These are phyloP conservation scores for Malachius bipustulatus DNA, from an alignment of 2,888 invertebrate species.

Conservation along the genomic window DNA sequence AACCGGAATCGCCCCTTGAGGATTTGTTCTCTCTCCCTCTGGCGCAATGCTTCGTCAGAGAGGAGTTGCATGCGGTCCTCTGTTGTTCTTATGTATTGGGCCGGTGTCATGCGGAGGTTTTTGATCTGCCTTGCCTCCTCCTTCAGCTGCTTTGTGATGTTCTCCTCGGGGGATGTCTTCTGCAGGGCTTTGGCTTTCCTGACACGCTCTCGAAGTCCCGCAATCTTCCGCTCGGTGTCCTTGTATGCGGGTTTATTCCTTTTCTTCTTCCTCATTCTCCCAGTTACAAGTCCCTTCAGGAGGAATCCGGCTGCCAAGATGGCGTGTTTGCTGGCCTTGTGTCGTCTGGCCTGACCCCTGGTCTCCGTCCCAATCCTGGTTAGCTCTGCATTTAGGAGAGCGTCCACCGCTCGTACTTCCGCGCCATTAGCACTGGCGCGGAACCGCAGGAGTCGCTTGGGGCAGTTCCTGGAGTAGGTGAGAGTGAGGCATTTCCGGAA, in stretches of 20 bases:
- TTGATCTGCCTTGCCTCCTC: neutral
- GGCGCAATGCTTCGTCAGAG: neutral
- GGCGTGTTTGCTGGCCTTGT: constrained; percentile 1
- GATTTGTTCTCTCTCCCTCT: constrained; percentile 2
- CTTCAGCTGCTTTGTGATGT: neutral
- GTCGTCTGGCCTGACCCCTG: neutral
- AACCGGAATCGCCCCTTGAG: neutral
- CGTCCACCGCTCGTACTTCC: no score
- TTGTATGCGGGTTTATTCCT: constrained; percentile 2
- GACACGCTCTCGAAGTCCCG: neutral
- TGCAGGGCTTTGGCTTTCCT: neutral
- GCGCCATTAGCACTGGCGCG: no score
- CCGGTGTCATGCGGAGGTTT: neutral
- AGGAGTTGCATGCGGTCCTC: neutral
- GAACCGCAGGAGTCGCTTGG: neutral
- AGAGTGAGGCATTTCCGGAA: no score
- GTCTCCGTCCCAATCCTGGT: neutral
- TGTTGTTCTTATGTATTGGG: neutral
- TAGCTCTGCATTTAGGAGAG: no score
- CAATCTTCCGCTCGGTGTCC: neutral
- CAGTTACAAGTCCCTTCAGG: neutral
- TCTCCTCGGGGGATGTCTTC: neutral
- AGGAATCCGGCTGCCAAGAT: neutral
- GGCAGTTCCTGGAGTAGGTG: no score
- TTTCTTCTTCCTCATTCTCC: neutral